These are phyloP conservation scores for Caenorhabditis sp. DNA, from an alignment of 2,888 invertebrate species.

Conservation along the genomic window DNA sequence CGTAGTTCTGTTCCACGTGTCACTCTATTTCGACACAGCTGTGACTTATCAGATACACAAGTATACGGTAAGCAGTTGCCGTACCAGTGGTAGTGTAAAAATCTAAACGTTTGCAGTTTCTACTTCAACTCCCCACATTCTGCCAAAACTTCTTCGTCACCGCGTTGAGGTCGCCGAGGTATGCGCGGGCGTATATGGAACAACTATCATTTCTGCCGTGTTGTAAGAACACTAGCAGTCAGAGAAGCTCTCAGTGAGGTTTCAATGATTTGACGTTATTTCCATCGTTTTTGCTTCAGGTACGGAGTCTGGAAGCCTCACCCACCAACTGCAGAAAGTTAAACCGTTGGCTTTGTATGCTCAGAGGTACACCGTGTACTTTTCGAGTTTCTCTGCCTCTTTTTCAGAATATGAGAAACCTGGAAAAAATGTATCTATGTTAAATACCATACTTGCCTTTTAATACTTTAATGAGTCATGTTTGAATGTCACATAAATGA, in stretches of 20 bases:
- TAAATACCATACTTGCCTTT: too few species aligned
- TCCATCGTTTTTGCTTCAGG: neutral
- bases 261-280: too few species aligned
- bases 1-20: conserved; percentile 43
- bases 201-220: conserved; percentile 34
- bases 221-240: neutral
- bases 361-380: too few species aligned
- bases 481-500: too few species aligned
- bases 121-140: conserved; percentile 55
- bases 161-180: conserved; percentile 37
- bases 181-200: conserved; percentile 36
- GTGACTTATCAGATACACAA: conserved; percentile 51
- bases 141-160: conserved; percentile 57
- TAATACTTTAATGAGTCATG: too few species aligned
- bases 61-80: conserved; percentile 45
- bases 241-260: conserved; percentile 1
- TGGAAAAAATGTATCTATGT: too few species aligned
- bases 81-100: too few species aligned
- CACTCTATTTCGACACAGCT: conserved; percentile 41
- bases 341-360: too few species aligned
- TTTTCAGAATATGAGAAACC: too few species aligned
- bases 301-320: conserved; percentile 21
- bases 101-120: conserved; percentile 51
- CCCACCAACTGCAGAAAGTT: too few species aligned
- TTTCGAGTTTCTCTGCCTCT: neutral